phyloP scores from a whole-genome alignment of 2,888 invertebrate genomes.

The Cheilosia grossa region DNA sequence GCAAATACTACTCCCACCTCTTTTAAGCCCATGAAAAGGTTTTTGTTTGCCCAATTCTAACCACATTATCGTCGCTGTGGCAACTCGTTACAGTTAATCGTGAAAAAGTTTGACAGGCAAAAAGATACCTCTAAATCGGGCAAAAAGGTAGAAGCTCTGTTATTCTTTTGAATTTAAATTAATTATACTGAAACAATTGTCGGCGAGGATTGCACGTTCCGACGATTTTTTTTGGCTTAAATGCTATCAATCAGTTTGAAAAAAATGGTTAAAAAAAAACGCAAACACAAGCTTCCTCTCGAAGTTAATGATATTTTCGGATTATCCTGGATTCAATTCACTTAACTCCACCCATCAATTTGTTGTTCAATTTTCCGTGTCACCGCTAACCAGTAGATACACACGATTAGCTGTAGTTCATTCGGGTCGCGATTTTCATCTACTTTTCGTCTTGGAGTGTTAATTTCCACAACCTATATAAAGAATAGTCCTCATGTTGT shows the following conservation, averaged over 20 bases:
- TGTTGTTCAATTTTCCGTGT: background rate
- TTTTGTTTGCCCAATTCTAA: background rate
- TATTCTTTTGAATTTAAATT: slow-evolving; percentile 18
- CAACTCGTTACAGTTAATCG: background rate
- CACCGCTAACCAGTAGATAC: slow-evolving; percentile 11
- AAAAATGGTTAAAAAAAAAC: slow-evolving; percentile 4
- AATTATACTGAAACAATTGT: slow-evolving; percentile 17
- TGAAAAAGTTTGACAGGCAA: background rate
- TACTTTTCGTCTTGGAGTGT: slow-evolving; percentile 3
- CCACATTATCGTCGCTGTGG: background rate
- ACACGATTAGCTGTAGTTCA: slow-evolving; percentile 12
- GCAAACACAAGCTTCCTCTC: background rate
- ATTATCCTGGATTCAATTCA: slow-evolving; percentile 46
- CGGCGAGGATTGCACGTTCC: background rate
- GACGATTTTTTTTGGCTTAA: background rate
- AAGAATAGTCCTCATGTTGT: slow-evolving; percentile 1
- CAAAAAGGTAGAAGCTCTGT: background rate
- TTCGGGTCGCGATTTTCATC: slow-evolving; percentile 8
- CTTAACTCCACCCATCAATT: slow-evolving; percentile 31
- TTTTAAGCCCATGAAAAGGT: too few relatives aligned
- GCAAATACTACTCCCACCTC: background rate
- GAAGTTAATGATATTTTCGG: slow-evolving; percentile 28
- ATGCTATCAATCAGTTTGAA: slow-evolving; percentile 31
- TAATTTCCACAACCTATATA: background rate
- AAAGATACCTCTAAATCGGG: background rate